phyloP scores from a whole-genome alignment of 2,113 vertebrate species.

The Petrocephalus zakoni region DNA sequence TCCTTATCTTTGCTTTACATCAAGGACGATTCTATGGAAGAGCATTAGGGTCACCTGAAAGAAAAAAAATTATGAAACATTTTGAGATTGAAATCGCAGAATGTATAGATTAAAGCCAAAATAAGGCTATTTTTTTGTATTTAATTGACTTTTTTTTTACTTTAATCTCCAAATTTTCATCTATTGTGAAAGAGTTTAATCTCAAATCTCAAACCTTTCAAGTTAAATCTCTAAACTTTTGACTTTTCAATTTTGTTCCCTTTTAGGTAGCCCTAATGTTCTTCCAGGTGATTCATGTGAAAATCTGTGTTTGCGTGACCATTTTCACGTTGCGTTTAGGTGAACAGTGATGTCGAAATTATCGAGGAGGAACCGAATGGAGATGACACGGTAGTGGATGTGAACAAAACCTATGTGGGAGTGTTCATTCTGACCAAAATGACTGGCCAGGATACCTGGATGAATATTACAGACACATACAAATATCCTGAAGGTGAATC shows the following conservation, averaged over 20 bases:
- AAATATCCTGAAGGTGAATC: slow-evolving; percentile 75
- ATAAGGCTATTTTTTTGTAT: not conserved
- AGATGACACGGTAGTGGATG: slow-evolving; percentile 34
- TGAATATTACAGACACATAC: slow-evolving; percentile 72
- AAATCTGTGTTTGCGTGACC: not conserved
- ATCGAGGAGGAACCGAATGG: slow-evolving; percentile 58
- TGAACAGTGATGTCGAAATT: slow-evolving; percentile 78
- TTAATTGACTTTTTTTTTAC: not conserved
- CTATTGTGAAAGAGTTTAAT: not conserved
- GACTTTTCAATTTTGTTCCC: no score
- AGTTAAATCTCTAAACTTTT: no score
- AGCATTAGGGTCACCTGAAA: not conserved
- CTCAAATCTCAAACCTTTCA: not conserved
- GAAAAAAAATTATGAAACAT: not conserved
- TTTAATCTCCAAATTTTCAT: not conserved
- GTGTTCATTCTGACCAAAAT: slow-evolving; percentile 68
- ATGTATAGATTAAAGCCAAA: no score
- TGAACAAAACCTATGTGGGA: slow-evolving; percentile 66
- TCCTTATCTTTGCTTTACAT: not conserved
- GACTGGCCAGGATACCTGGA: slow-evolving; percentile 39
- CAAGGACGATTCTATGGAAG: not conserved
- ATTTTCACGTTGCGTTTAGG: slow-evolving; percentile 50
- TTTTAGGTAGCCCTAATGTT: not conserved
- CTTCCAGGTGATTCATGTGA: not conserved
- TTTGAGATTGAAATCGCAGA: not conserved